Evolutionary conservation across 2,888 invertebrate species (phyloP).

Genomic region (Himalopsyche kuldschensis): DNA sequence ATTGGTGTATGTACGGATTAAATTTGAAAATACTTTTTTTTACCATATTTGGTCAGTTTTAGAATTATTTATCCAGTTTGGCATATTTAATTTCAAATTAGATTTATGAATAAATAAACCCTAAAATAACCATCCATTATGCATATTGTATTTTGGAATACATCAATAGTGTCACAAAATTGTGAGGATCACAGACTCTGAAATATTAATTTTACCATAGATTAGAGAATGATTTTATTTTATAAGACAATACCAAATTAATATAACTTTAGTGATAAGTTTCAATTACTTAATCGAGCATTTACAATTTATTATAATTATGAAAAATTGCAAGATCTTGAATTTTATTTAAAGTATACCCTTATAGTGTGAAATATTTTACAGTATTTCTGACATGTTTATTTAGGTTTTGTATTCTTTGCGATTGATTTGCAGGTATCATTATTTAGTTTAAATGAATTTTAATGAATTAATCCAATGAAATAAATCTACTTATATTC

Average conservation of each 20-base stretch:
- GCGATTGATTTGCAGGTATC: neutral
- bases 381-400: neutral
- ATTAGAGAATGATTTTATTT: neutral
- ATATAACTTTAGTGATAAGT: conserved; percentile 1
- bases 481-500: conserved; percentile 1
- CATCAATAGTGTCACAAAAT: neutral
- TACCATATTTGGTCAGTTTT: neutral
- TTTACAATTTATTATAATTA: neutral
- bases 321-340: neutral
- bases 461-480: neutral
- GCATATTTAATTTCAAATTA: neutral
- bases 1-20: neutral
- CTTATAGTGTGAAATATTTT: neutral
- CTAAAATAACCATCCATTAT: neutral
- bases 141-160: neutral
- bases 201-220: neutral
- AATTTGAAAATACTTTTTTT: neutral
- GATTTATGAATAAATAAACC: neutral
- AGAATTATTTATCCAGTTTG: neutral
- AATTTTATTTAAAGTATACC: neutral
- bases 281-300: neutral
- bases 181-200: neutral
- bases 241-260: conserved; percentile 4
- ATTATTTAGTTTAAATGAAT: neutral
- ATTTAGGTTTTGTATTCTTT: neutral